Percentiles rank a stretch among this genome's conserved stretches.
phyloP scores from a whole-genome alignment of 2,113 vertebrate genomes.

The Suricata suricatta region DNA sequence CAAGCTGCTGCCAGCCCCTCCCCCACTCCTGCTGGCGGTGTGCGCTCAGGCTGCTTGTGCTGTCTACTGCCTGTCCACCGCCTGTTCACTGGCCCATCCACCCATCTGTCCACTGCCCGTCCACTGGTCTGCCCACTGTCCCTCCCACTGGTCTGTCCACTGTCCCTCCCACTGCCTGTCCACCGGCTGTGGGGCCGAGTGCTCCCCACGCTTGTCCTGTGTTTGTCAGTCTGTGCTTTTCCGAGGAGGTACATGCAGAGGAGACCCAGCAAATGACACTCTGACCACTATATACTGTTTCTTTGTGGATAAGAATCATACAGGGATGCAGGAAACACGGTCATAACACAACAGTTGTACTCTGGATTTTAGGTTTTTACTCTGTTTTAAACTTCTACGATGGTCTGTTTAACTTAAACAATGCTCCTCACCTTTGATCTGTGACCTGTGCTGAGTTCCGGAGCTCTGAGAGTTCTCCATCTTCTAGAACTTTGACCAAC shows the following conservation, averaged over 20 bases:
- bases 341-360: rapidly evolving
- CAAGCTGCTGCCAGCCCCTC: not conserved
- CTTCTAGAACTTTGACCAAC: not conserved
- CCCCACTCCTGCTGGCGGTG: not conserved
- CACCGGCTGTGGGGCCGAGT: not conserved
- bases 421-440: not conserved
- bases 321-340: rapidly evolving
- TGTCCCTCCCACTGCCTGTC: no score
- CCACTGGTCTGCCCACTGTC: no score
- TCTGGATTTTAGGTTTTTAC: not conserved
- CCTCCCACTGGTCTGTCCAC: no score
- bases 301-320: not conserved
- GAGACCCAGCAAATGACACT: not conserved
- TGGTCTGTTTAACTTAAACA: not conserved
- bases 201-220: not conserved
- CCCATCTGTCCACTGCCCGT: no score
- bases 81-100: no score
- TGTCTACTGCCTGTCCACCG: no score
- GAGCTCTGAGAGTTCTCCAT: not conserved
- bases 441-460: not conserved
- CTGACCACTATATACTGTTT: not conserved
- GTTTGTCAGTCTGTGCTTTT: not conserved
- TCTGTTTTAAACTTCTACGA: not conserved
- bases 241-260: not conserved
- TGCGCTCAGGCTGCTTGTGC: no score